A percentile compares a stretch with the other conserved stretches of the same genome.
Evolutionary conservation across 2,888 invertebrate genomes (phyloP).

Genomic region (Allacma fusca): DNA sequence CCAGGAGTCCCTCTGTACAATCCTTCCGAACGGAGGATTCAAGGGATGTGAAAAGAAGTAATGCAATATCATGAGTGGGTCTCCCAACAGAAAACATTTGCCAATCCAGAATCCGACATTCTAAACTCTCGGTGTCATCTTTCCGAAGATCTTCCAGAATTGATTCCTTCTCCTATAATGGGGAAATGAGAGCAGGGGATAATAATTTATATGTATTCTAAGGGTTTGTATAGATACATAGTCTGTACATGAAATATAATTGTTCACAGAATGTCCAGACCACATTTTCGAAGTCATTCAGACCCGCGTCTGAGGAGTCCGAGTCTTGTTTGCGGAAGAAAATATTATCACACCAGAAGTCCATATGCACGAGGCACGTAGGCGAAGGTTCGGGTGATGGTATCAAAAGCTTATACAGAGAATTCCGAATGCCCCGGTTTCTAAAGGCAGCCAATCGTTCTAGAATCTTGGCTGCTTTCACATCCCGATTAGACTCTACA

Average conservation of each 20-base stretch:
- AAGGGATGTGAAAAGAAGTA: slow-evolving; percentile 60
- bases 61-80: slow-evolving; percentile 61
- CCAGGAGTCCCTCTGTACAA: slow-evolving; percentile 49
- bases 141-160: background rate
- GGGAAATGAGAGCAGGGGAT: too few species aligned
- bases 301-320: background rate
- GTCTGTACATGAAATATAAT: too few species aligned
- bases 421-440: background rate
- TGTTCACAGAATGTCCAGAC: slow-evolving; percentile 1
- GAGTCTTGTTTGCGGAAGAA: slow-evolving; percentile 55
- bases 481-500: slow-evolving; percentile 21
- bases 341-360: slow-evolving; percentile 62
- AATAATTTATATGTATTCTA: too few species aligned
- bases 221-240: slow-evolving; percentile 28
- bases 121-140: slow-evolving; percentile 36
- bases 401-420: slow-evolving; percentile 23
- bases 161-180: slow-evolving; percentile 30
- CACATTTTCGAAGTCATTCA: slow-evolving; percentile 1
- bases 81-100: slow-evolving; percentile 60
- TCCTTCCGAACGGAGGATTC: slow-evolving; percentile 54
- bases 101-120: slow-evolving; percentile 62
- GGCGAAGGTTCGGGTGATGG: slow-evolving; percentile 41
- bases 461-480: background rate
- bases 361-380: slow-evolving; percentile 60
- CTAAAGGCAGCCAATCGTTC: background rate